phyloP scores from a whole-genome alignment of 2,113 vertebrate species.

The Rhegmatorhina hoffmannsi region DNA sequence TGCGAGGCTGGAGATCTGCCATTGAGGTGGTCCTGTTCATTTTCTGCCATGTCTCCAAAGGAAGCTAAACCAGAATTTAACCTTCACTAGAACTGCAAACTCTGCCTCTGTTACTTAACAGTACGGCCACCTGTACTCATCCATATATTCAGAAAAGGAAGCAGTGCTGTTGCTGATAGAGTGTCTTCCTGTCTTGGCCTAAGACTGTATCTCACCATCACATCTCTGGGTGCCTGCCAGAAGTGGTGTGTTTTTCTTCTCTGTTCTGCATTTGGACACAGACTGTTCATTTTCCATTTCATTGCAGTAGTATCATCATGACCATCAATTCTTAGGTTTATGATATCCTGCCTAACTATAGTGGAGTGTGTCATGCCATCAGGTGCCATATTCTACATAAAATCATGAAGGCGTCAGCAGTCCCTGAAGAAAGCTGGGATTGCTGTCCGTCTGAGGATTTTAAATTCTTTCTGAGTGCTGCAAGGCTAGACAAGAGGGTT shows the following conservation, averaged over 20 bases:
- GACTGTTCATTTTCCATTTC: not conserved
- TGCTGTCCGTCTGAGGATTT: not conserved
- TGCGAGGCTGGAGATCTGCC: not conserved
- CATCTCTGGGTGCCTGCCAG: not conserved
- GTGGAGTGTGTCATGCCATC: not conserved
- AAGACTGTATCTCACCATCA: not conserved
- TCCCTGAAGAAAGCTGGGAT: not conserved
- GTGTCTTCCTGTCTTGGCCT: not conserved
- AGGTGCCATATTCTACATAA: not conserved
- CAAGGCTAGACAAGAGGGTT: not conserved
- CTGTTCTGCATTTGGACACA: not conserved
- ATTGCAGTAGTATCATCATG: not conserved
- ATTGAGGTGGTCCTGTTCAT: not conserved
- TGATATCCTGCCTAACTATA: not conserved
- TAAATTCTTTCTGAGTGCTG: not conserved
- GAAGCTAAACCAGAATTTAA: not conserved
- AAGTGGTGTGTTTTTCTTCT: not conserved
- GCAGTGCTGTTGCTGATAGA: not conserved
- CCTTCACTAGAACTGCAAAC: not conserved
- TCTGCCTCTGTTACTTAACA: not conserved
- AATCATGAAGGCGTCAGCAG: not conserved
- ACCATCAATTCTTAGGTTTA: not conserved
- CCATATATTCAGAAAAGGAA: not conserved
- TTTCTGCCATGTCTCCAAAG: not conserved
- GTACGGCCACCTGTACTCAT: accelerated